phyloP scores from a whole-genome alignment of 2,113 vertebrate genomes.

The Lophura nycthemera region DNA sequence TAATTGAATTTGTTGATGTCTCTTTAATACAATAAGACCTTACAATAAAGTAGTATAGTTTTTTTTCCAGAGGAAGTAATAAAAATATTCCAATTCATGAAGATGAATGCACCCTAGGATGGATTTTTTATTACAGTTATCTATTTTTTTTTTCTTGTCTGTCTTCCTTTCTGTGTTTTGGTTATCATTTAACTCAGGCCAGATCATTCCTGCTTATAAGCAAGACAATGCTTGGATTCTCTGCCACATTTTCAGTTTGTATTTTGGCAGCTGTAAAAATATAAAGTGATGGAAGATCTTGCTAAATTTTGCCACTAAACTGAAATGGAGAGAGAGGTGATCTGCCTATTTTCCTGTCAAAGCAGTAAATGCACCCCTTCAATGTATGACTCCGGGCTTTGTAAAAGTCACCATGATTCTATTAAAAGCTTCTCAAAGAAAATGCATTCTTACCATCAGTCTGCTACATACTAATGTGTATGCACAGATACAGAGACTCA shows the following conservation, averaged over 20 bases:
- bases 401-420: not conserved
- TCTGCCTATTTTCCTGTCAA: not conserved
- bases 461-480: not conserved
- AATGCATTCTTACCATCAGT: not conserved
- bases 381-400: not conserved
- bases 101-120: not conserved
- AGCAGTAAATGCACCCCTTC: not conserved
- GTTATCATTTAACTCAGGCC: not conserved
- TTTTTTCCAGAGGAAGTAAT: not conserved
- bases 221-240: not conserved
- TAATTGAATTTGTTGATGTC: slow-evolving; percentile 39
- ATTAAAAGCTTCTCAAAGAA: not conserved
- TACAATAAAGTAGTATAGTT: slow-evolving; percentile 14
- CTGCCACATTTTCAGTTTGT: not conserved
- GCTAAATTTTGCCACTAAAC: not conserved
- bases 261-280: not conserved
- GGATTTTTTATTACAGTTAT: not conserved
- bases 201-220: not conserved
- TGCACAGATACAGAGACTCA: not conserved
- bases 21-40: not conserved
- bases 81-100: not conserved
- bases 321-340: not conserved
- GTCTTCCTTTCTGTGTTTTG: not conserved
- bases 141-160: not conserved
- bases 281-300: not conserved